These are phyloP conservation scores for Luidia sarsii DNA, from an alignment of 53 echinoderm and acorn worm species.

Conservation along the genomic window DNA sequence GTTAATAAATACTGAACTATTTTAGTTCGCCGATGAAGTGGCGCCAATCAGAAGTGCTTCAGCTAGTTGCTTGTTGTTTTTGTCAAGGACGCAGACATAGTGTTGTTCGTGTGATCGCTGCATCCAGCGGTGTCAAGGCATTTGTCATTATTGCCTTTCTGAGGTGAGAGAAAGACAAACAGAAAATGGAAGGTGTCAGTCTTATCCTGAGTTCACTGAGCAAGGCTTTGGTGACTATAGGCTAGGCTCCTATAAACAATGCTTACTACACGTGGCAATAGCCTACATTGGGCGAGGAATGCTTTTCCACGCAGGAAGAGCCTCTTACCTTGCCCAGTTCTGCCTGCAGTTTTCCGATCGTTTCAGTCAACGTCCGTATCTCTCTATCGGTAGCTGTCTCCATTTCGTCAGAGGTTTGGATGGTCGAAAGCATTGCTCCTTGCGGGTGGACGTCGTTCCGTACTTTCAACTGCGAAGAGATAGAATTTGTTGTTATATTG, in stretches of 20 bases:
- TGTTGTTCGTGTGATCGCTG: too few relatives aligned
- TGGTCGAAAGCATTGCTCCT: constrained; percentile 79
- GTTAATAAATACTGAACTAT: too few relatives aligned
- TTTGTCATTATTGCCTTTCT: too few relatives aligned
- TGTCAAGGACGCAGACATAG: too few relatives aligned
- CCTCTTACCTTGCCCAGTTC: constrained; percentile 68
- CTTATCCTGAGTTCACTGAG: not conserved
- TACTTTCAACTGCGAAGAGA: constrained; percentile 60
- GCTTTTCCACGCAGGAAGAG: not conserved
- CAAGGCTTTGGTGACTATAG: not conserved
- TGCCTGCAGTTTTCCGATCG: constrained; percentile 62
- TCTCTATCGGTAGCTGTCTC: constrained; percentile 62
- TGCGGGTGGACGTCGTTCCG: constrained; percentile 84
- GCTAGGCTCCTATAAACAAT: not conserved
- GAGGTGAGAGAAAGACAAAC: too few relatives aligned
- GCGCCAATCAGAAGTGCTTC: too few relatives aligned
- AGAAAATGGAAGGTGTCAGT: not conserved
- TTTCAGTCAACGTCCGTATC: constrained; percentile 62
- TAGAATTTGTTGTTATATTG: too few relatives aligned
- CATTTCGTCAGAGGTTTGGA: constrained; percentile 42
- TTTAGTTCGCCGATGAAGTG: too few relatives aligned
- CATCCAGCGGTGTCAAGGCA: too few relatives aligned
- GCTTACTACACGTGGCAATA: not conserved
- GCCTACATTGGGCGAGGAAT: not conserved
- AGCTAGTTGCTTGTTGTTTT: too few relatives aligned